phyloP scores from a whole-genome alignment of 2,797 vertebrate species.

The Iguana delicatissima region DNA sequence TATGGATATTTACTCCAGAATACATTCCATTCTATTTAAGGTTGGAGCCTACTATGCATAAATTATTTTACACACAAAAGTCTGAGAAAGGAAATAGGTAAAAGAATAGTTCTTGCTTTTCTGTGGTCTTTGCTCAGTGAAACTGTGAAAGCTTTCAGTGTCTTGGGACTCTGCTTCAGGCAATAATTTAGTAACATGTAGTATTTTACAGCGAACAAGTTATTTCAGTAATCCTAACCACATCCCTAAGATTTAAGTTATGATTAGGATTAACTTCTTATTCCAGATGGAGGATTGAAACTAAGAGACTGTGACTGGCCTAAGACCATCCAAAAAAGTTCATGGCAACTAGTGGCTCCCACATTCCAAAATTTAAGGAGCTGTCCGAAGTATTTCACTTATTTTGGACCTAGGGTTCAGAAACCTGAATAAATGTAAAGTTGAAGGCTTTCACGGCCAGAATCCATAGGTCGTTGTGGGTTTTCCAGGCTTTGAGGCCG shows the following conservation, averaged over 20 bases:
- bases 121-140: constrained; percentile 26
- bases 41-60: neutral
- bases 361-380: too few relatives aligned
- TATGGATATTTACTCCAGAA: neutral
- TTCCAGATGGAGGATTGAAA: neutral
- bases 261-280: neutral
- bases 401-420: too few relatives aligned
- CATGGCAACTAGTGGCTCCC: too few relatives aligned
- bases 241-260: neutral
- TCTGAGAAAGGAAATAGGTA: neutral
- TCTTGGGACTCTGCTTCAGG: neutral
- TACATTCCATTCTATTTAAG: neutral
- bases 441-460: too few relatives aligned
- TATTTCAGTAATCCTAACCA: neutral
- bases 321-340: neutral
- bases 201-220: neutral
- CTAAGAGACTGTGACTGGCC: neutral
- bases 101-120: neutral
- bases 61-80: constrained; percentile 35
- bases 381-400: too few relatives aligned
- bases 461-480: too few relatives aligned
- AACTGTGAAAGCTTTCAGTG: neutral
- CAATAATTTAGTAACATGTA: neutral
- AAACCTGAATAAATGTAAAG: too few relatives aligned
- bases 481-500: too few relatives aligned